phyloP scores from a whole-genome alignment of 2,113 vertebrate species.

The Dromaius novaehollandiae region DNA sequence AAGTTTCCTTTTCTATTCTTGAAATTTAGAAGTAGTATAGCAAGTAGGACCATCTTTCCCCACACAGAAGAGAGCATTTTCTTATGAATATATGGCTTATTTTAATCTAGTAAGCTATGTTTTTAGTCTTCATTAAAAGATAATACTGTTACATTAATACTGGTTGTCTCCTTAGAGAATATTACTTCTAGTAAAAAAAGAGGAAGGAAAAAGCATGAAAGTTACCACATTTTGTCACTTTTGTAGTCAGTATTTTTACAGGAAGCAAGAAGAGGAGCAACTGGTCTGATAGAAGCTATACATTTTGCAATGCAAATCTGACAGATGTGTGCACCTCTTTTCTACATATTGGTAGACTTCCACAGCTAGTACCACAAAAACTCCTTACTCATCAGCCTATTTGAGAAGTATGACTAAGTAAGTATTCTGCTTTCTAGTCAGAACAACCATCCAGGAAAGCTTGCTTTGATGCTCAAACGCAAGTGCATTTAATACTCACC shows the following conservation, averaged over 20 bases:
- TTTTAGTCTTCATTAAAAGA: neutral
- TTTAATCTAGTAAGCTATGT: neutral
- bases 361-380: neutral
- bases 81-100: neutral
- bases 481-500: constrained; percentile 71
- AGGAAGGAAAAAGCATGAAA: neutral
- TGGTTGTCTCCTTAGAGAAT: neutral
- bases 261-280: neutral
- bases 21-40: neutral
- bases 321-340: neutral
- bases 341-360: neutral
- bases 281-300: neutral
- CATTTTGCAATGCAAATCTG: neutral
- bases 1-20: neutral
- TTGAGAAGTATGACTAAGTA: neutral
- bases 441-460: neutral
- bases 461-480: neutral
- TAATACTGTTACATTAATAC: neutral
- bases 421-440: neutral
- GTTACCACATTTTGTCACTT: neutral
- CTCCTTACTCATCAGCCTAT: neutral
- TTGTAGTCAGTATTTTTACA: neutral
- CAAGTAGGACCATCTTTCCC: neutral
- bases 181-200: neutral
- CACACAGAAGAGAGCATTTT: neutral